Evolutionary conservation across 2,113 vertebrate species (phyloP).

Genomic region (Kryptolebias marmoratus): DNA sequence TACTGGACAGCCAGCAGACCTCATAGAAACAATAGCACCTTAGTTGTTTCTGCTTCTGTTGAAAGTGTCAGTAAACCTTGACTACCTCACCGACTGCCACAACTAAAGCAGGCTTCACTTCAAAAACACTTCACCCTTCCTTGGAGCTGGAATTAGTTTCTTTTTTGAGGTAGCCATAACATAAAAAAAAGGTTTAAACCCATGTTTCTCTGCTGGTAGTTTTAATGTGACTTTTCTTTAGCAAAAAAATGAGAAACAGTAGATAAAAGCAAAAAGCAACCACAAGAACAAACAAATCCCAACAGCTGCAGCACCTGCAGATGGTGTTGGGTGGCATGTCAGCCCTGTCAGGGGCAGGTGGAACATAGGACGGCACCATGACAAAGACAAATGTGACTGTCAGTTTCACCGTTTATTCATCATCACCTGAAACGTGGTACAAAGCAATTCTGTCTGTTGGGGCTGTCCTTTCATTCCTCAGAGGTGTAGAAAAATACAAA

Average conservation of each 20-base stretch:
- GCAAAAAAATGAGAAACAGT: conserved; percentile 35
- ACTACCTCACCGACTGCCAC: conserved; percentile 43
- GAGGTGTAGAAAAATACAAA: conserved; percentile 80
- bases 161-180: conserved; percentile 83
- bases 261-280: conserved; percentile 44
- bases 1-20: conserved; percentile 64
- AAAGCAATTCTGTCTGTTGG: conserved; percentile 81
- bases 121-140: conserved; percentile 59
- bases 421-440: conserved; percentile 85
- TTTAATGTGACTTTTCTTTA: conserved; percentile 71
- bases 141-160: conserved; percentile 56
- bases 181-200: conserved; percentile 77
- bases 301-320: conserved; percentile 43
- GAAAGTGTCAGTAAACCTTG: conserved; percentile 47
- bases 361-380: conserved; percentile 61
- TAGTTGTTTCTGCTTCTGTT: conserved; percentile 57
- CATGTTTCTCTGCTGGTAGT: conserved; percentile 78
- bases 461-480: conserved; percentile 82
- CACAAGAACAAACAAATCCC: conserved; percentile 51
- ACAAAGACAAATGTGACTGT: conserved; percentile 85
- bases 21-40: conserved; percentile 80
- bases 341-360: conserved; percentile 34
- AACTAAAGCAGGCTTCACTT: conserved; percentile 58
- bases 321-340: conserved; percentile 22
- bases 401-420: conserved; percentile 89